Evolutionary conservation across 2,797 vertebrate genomes (phyloP).

Genomic region (Rhinatrema bivittatum): DNA sequence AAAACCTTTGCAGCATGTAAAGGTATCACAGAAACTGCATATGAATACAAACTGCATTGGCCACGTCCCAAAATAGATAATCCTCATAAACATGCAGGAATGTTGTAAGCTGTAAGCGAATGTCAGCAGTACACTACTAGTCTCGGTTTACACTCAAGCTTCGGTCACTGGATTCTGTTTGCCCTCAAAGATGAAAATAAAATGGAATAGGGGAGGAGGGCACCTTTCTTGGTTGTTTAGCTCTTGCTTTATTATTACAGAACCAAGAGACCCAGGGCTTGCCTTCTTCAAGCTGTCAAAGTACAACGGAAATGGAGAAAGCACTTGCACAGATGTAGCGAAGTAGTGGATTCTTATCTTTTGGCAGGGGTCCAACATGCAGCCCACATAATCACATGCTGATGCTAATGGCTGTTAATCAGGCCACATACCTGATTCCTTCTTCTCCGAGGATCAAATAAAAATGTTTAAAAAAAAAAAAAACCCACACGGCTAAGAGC

Average conservation of each 20-base stretch:
- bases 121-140: conserved; percentile 43
- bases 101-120: conserved; percentile 48
- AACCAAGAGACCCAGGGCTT: conserved; percentile 36
- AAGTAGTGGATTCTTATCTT: conserved; percentile 71
- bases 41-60: conserved; percentile 44
- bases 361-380: conserved; percentile 79
- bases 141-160: conserved; percentile 45
- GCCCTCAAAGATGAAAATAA: conserved; percentile 36
- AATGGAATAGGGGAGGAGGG: conserved; percentile 26
- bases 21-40: conserved; percentile 45
- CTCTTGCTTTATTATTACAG: conserved; percentile 45
- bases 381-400: conserved; percentile 80
- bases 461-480: no score
- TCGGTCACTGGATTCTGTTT: conserved; percentile 27
- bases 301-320: conserved; percentile 55
- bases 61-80: conserved; percentile 43
- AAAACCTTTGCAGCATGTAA: conserved; percentile 50
- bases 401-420: conserved; percentile 81
- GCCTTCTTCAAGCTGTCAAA: conserved; percentile 47
- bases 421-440: conserved; percentile 69
- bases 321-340: conserved; percentile 49
- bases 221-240: conserved; percentile 28
- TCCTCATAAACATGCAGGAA: conserved; percentile 54
- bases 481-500: conserved; percentile 37
- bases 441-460: conserved; percentile 45